phyloP scores from a whole-genome alignment of 2,797 vertebrate genomes.

The Hoplostethus mediterraneus region DNA sequence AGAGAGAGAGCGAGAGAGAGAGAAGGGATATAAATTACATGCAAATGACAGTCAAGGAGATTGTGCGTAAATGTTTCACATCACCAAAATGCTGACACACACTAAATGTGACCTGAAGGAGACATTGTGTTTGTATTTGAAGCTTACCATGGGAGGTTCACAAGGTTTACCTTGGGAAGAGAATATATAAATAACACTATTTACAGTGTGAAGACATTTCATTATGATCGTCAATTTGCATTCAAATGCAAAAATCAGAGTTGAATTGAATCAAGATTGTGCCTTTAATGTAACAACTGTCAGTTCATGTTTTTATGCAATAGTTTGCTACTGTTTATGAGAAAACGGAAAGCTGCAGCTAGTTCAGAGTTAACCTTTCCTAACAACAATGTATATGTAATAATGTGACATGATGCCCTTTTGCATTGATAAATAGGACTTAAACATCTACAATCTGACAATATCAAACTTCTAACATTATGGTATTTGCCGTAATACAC shows the following conservation, averaged over 20 bases:
- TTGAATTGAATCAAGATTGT: background rate
- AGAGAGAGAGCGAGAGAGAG: background rate
- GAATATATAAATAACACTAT: background rate
- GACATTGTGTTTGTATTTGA: constrained; percentile 6
- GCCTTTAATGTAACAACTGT: background rate
- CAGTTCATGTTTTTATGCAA: background rate
- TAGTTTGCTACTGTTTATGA: background rate
- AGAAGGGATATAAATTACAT: constrained; percentile 26
- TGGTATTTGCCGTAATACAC: background rate
- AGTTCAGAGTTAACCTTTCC: background rate
- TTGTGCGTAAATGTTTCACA: constrained; percentile 16
- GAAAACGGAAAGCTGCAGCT: background rate
- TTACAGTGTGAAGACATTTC: background rate
- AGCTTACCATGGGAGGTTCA: constrained; percentile 13
- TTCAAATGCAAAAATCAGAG: background rate
- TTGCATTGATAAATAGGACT: background rate
- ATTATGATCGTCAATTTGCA: background rate
- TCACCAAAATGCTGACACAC: constrained; percentile 25
- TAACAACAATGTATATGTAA: background rate
- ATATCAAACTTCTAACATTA: background rate
- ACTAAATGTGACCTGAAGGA: constrained; percentile 21
- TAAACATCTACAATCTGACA: no score
- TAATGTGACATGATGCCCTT: background rate
- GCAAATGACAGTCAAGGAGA: constrained; percentile 37
- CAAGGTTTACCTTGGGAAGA: background rate